Conservation (phyloP, 64 coral and sea anemone species). For the Hydrozoanthus tunicans region DNA sequence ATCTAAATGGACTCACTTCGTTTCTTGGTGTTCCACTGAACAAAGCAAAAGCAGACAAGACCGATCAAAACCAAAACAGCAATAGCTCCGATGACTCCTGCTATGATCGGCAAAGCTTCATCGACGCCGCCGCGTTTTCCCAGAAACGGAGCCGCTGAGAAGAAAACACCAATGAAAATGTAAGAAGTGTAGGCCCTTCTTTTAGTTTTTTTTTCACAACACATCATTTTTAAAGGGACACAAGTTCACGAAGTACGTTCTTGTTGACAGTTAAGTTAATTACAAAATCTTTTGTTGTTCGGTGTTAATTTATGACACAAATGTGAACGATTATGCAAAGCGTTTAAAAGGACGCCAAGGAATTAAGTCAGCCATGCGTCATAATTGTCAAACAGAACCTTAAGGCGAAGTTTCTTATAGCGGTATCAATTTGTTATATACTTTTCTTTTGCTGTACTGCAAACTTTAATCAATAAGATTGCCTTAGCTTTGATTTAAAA, state of each 20-base stretch:
- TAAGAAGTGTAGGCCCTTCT: slow-evolving; percentile 21
- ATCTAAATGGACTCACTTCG: slow-evolving; percentile 43
- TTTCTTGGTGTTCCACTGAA: slow-evolving; percentile 65
- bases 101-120: slow-evolving; percentile 72
- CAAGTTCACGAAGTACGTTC: not conserved
- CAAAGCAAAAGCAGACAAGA: slow-evolving; percentile 70
- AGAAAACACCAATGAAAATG: slow-evolving; percentile 36
- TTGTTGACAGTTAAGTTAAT: not conserved
- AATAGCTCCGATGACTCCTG: slow-evolving; percentile 74
- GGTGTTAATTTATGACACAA: not conserved
- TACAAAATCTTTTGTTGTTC: slow-evolving; percentile 13
- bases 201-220: not conserved
- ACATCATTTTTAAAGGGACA: slow-evolving; percentile 2
- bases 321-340: not conserved
- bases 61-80: slow-evolving; percentile 63
- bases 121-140: not conserved
- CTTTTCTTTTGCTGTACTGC: too few species aligned
- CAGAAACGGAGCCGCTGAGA: slow-evolving; percentile 69
- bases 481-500: too few species aligned
- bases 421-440: too few species aligned
- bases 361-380: slow-evolving; percentile 1
- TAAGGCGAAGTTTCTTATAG: too few species aligned
- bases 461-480: too few species aligned
- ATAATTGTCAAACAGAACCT: not conserved
- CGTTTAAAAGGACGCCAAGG: slow-evolving; percentile 8